These are phyloP conservation scores for Anomalospiza imberbis DNA, from an alignment of 2,797 vertebrate species.

Conservation along the genomic window DNA sequence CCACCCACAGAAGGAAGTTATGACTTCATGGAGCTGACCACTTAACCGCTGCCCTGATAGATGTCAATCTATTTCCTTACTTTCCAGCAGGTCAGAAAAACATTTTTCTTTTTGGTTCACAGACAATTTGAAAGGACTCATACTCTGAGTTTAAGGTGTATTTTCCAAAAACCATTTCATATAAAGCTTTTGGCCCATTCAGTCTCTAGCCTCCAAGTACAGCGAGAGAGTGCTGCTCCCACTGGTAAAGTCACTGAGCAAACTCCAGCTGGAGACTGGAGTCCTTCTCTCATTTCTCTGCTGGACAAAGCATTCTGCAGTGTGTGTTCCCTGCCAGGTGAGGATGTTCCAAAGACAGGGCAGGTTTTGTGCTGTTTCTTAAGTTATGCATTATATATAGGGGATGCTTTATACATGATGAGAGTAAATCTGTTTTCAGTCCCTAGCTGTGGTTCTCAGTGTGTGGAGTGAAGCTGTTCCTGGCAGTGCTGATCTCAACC, in stretches of 20 bases:
- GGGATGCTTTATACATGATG: neutral
- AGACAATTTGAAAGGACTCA: neutral
- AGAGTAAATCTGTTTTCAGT: neutral
- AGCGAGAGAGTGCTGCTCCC: neutral
- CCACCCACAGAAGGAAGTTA: neutral
- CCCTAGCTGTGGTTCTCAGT: neutral
- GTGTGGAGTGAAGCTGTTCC: neutral
- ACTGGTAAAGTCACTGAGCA: neutral
- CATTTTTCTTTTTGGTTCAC: neutral
- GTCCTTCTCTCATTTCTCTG: neutral
- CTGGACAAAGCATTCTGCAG: neutral
- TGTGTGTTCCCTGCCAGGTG: accelerated
- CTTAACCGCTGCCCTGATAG: neutral
- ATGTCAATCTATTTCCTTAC: neutral
- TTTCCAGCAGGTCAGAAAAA: neutral
- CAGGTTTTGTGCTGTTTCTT: neutral
- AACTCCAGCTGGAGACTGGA: neutral
- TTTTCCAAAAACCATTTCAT: neutral
- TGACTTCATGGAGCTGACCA: neutral
- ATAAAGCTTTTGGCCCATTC: neutral
- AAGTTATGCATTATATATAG: neutral
- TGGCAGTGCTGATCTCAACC: neutral
- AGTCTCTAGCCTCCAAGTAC: neutral
- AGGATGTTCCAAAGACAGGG: neutral
- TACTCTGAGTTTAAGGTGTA: neutral